Conservation (phyloP, 2,888 invertebrate species). For the Aphidius colemani region DNA sequence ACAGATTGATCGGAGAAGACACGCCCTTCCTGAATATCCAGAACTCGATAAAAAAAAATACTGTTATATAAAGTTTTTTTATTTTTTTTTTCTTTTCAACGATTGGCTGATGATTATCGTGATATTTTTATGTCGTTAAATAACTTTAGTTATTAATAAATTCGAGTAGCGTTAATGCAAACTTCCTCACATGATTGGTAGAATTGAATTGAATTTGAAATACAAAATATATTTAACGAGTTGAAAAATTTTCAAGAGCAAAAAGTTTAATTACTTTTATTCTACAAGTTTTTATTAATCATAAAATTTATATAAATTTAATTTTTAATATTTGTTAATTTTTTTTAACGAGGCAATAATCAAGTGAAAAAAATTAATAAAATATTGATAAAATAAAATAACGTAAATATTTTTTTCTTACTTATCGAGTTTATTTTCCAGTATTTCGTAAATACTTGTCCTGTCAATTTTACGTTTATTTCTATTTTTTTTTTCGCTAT, state of each 20-base stretch:
- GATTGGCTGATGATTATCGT: constrained; percentile 3
- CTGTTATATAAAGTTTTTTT: neutral
- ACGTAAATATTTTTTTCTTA: constrained; percentile 47
- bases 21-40: constrained; percentile 65
- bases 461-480: constrained; percentile 64
- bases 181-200: too few relatives aligned
- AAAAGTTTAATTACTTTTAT: too few relatives aligned
- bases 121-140: neutral
- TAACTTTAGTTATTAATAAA: too few relatives aligned
- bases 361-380: neutral
- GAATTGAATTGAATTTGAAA: too few relatives aligned
- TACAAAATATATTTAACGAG: too few relatives aligned
- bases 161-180: too few relatives aligned
- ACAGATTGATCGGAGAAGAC: constrained; percentile 69
- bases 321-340: neutral
- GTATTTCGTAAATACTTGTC: constrained; percentile 63
- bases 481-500: constrained; percentile 44
- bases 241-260: too few relatives aligned
- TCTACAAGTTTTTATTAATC: too few relatives aligned
- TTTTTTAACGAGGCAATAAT: neutral
- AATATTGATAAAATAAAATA: neutral
- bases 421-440: constrained; percentile 66
- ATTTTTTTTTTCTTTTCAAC: constrained; percentile 1
- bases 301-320: too few relatives aligned
- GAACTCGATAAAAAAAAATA: constrained; percentile 53